Percentiles rank a stretch among this genome's conserved stretches.
Conservation (phyloP, 2,113 vertebrate genomes). For the Cryptomyrus ogoouensis region DNA sequence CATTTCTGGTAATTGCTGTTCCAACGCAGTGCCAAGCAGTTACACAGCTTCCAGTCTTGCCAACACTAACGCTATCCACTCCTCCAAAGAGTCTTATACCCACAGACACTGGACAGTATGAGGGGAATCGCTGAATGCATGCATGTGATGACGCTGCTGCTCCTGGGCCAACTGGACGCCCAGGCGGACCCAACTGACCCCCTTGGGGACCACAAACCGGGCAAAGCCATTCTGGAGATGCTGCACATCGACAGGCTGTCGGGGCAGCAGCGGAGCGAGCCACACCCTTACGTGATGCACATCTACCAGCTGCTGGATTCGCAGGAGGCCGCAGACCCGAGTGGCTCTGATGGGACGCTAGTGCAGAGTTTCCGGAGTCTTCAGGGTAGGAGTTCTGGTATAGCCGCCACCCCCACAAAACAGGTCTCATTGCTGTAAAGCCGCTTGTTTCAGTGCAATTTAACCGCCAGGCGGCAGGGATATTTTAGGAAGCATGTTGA, state of each 20-base stretch:
- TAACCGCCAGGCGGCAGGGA: not conserved
- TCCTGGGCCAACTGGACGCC: constrained; percentile 15
- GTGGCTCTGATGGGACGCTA: constrained; percentile 50
- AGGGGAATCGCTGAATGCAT: not conserved
- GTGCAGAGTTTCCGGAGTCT: constrained; percentile 60
- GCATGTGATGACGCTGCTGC: not conserved
- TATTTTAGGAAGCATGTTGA: not conserved
- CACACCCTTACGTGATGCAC: constrained; percentile 62
- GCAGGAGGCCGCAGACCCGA: constrained; percentile 39
- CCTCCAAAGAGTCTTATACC: constrained; percentile 22
- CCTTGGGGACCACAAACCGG: constrained; percentile 29
- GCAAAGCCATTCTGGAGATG: constrained; percentile 63
- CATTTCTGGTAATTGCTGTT: constrained; percentile 54
- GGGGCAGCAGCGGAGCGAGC: constrained; percentile 44
- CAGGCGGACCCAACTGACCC: constrained; percentile 13
- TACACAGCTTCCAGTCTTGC: constrained; percentile 15
- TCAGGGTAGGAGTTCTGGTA: constrained; percentile 34
- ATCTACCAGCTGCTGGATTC: constrained; percentile 49
- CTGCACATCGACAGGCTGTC: constrained; percentile 60
- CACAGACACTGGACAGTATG: not conserved
- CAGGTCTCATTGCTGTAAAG: not conserved
- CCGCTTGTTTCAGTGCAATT: not conserved
- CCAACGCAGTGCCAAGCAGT: constrained; percentile 47
- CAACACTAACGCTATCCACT: not conserved
- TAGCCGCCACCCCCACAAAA: too few relatives aligned